A percentile compares a stretch with the other conserved stretches of the same genome.
Evolutionary conservation across 1,140 invertebrate species (phyloP).

Genomic region (Brachionus manjavacas): DNA sequence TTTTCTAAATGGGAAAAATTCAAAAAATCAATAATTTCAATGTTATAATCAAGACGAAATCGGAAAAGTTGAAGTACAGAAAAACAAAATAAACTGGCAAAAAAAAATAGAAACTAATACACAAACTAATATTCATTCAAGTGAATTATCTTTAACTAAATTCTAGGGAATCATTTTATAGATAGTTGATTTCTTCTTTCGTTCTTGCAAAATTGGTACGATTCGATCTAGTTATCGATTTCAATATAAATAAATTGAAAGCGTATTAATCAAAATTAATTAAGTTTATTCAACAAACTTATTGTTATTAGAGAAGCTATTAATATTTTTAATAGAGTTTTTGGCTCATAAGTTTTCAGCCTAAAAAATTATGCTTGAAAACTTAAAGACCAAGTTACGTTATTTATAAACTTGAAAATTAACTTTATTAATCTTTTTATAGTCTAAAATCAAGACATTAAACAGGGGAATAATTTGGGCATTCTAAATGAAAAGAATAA

Average conservation of each 20-base stretch:
- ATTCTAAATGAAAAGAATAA: neutral
- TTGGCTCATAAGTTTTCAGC: neutral
- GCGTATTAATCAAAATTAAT: neutral
- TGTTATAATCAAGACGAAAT: neutral
- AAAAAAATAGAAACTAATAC: neutral
- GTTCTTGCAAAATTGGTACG: neutral
- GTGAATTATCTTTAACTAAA: neutral
- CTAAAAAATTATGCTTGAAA: neutral
- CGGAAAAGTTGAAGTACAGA: neutral
- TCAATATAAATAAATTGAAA: neutral
- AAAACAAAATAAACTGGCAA: neutral
- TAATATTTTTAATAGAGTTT: neutral
- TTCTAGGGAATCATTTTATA: neutral
- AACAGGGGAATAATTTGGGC: neutral
- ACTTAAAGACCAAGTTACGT: neutral
- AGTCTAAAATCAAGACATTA: neutral
- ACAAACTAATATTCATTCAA: neutral
- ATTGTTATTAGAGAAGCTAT: neutral
- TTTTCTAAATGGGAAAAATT: neutral
- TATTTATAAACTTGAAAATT: neutral
- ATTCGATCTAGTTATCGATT: neutral
- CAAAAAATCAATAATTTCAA: neutral
- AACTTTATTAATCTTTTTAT: neutral
- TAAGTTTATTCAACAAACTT: slow-evolving; percentile 5
- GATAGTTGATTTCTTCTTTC: neutral